phyloP scores from a whole-genome alignment of 1,140 invertebrate species.

The Liolophura sinensis region DNA sequence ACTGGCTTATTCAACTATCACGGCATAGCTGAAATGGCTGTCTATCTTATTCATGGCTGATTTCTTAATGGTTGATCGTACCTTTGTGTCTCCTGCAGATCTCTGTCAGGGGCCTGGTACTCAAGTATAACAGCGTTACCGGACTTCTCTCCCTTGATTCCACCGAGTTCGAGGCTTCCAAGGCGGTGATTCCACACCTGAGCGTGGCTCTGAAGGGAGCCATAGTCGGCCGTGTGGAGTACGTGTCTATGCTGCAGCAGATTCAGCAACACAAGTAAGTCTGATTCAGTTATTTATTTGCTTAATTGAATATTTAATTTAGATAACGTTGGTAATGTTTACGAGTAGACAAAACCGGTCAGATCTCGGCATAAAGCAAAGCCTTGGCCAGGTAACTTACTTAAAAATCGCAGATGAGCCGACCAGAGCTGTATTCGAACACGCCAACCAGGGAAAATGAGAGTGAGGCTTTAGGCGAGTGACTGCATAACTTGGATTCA shows the following conservation, averaged over 20 bases:
- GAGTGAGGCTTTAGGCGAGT: no score
- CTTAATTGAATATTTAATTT: no score
- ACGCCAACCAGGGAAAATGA: no score
- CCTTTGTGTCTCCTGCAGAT: background rate
- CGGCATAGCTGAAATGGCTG: no score
- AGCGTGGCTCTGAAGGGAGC: background rate
- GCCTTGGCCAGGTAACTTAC: no score
- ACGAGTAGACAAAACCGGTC: no score
- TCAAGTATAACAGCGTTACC: background rate
- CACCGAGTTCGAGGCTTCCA: background rate
- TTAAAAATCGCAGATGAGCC: no score
- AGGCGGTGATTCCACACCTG: background rate
- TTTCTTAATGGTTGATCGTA: background rate
- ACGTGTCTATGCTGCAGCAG: conserved; percentile 1
- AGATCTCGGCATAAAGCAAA: no score
- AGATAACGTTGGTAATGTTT: no score
- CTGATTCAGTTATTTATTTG: background rate
- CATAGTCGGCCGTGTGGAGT: conserved; percentile 1
- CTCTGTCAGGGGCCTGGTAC: background rate
- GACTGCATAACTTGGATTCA: no score
- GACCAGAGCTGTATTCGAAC: no score
- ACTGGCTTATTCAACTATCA: no score
- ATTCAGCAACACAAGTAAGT: conserved; percentile 3
- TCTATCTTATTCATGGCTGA: background rate
- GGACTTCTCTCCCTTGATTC: background rate